Conservation (phyloP, 2,113 vertebrate genomes). For the Cariama cristata region DNA sequence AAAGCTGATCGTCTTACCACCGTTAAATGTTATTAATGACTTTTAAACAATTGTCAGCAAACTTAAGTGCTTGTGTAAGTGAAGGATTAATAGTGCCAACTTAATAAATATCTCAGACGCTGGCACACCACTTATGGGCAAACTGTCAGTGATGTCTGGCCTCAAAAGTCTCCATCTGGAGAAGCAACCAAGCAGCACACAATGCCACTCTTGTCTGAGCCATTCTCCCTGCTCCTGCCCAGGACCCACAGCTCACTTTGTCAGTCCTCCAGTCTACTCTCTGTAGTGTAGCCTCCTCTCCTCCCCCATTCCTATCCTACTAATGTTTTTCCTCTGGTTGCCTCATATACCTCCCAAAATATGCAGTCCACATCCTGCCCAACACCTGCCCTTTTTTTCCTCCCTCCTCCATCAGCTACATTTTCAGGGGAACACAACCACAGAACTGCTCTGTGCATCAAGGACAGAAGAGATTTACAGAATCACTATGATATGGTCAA, state of each 20-base stretch:
- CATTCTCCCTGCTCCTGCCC: accelerated
- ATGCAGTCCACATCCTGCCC: neutral
- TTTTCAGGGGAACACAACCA: neutral
- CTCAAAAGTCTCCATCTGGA: conserved; percentile 19
- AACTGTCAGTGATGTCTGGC: neutral
- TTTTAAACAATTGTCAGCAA: conserved; percentile 9
- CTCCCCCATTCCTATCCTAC: neutral
- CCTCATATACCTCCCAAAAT: neutral
- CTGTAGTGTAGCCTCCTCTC: neutral
- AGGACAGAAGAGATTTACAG: neutral
- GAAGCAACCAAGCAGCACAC: conserved; percentile 3
- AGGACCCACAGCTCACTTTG: neutral
- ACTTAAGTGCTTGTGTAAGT: conserved; percentile 16
- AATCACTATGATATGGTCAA: neutral
- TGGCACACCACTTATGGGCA: neutral
- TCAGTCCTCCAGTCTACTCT: neutral
- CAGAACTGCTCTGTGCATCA: neutral
- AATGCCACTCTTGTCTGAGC: neutral
- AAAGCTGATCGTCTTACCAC: conserved; percentile 26
- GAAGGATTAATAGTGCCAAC: neutral
- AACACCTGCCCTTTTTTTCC: neutral
- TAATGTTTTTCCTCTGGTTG: neutral
- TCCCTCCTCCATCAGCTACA: neutral
- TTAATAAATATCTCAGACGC: neutral
- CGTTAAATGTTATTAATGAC: conserved; percentile 4